Conservation (phyloP, 2,888 invertebrate genomes). For the Polyommatus iphigenia region DNA sequence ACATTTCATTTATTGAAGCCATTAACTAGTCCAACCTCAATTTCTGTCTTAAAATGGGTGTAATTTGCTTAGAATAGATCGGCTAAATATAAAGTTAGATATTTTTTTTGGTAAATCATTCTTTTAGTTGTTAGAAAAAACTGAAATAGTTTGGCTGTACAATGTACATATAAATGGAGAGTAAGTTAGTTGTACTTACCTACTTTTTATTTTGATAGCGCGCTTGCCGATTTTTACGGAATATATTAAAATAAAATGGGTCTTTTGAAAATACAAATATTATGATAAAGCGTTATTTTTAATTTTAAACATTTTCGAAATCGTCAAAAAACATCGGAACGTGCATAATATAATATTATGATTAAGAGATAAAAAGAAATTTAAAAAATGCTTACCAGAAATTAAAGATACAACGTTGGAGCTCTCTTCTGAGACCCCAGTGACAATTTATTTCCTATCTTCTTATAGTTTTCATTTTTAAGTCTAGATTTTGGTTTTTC, state of each 20-base stretch:
- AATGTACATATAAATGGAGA: too few species aligned
- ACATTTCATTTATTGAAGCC: background rate
- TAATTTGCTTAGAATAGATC: background rate
- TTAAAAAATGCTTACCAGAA: slow-evolving; percentile 55
- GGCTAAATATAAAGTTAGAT: background rate
- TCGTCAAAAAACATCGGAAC: too few species aligned
- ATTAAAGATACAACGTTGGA: slow-evolving; percentile 79
- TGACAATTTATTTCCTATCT: slow-evolving; percentile 75
- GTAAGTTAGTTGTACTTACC: too few species aligned
- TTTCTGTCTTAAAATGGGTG: background rate
- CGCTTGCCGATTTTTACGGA: too few species aligned
- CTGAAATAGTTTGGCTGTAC: too few species aligned
- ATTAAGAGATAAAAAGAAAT: background rate
- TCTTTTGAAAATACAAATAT: too few species aligned
- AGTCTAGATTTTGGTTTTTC: slow-evolving; percentile 75
- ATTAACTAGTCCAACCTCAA: background rate
- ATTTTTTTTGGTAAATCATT: background rate
- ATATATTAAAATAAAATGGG: too few species aligned
- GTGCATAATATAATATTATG: too few species aligned
- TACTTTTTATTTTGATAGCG: too few species aligned
- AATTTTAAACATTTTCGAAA: too few species aligned
- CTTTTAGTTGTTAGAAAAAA: background rate
- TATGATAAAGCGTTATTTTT: too few species aligned
- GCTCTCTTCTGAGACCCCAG: slow-evolving; percentile 78
- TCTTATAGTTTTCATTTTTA: slow-evolving; percentile 77